phyloP scores from a whole-genome alignment of 1,140 invertebrate genomes.

The Plectrocnemia conspersa region DNA sequence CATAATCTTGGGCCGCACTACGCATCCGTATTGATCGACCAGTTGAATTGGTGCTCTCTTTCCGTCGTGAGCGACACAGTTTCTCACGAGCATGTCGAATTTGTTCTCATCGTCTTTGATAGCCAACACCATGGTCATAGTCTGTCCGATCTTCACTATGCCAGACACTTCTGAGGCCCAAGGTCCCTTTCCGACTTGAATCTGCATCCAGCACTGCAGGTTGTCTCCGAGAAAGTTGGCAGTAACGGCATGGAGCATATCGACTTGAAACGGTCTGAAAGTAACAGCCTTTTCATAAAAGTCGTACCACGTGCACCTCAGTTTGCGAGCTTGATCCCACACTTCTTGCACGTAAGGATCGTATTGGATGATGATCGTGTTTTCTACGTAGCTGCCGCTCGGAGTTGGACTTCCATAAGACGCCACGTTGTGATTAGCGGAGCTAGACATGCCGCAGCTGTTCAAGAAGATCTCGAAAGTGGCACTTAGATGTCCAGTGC shows the following conservation, averaged over 20 bases:
- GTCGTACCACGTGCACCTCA: constrained; percentile 91
- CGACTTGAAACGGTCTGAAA: constrained; percentile 89
- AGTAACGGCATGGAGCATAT: constrained; percentile 89
- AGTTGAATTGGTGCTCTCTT: constrained; percentile 88
- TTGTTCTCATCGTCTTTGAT: constrained; percentile 95
- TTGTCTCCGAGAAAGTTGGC: constrained; percentile 94
- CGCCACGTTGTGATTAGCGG: constrained; percentile 77
- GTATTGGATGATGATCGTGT: constrained; percentile 92
- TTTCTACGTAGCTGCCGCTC: constrained; percentile 88
- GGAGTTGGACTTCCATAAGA: constrained; percentile 76
- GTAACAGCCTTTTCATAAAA: constrained; percentile 93
- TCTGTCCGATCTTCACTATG: constrained; percentile 92
- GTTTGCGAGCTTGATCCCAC: constrained; percentile 75
- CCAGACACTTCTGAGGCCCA: constrained; percentile 93
- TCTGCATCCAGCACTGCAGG: constrained; percentile 94
- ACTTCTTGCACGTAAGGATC: constrained; percentile 93
- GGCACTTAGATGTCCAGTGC: constrained; percentile 81
- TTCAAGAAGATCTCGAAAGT: constrained; percentile 91
- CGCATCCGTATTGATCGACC: constrained; percentile 87
- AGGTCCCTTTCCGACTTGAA: constrained; percentile 89
- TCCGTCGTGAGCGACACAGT: constrained; percentile 91
- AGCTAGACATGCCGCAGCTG: constrained; percentile 85
- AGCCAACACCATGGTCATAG: constrained; percentile 93
- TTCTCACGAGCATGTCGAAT: constrained; percentile 91
- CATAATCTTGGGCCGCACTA: constrained; percentile 91